A percentile compares a stretch with the other conserved stretches of the same genome.
Evolutionary conservation across 1,140 invertebrate species (phyloP).

Genomic region (Drosophila albomicans): DNA sequence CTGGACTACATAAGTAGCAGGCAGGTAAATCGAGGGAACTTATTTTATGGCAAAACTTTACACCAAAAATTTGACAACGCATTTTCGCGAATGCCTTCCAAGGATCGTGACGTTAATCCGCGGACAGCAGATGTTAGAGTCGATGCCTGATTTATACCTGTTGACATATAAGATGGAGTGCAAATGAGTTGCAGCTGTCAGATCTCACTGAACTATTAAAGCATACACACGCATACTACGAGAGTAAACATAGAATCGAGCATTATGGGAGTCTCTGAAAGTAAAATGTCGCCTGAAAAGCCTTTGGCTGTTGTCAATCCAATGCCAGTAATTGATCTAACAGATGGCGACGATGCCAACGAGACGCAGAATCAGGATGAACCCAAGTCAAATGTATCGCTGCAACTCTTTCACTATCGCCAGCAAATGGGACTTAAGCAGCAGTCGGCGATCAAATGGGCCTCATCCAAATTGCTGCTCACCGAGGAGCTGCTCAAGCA

Average conservation of each 20-base stretch:
- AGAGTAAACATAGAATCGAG: not conserved
- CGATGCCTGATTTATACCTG: not conserved
- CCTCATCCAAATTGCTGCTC: conserved; percentile 64
- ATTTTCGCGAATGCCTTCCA: not conserved
- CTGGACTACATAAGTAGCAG: not conserved
- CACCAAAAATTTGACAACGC: not conserved
- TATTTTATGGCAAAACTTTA: conserved; percentile 1
- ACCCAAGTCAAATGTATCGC: conserved; percentile 36
- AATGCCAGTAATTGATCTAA: not conserved
- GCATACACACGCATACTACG: conserved; percentile 9
- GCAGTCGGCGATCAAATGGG: conserved; percentile 70
- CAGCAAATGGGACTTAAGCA: conserved; percentile 64
- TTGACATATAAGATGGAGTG: conserved; percentile 48
- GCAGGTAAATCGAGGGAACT: not conserved
- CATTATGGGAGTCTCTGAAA: conserved; percentile 63
- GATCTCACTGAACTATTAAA: conserved; percentile 38
- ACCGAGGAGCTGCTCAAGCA: conserved; percentile 72
- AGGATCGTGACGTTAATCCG: not conserved
- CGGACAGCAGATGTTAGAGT: not conserved
- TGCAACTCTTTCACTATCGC: conserved; percentile 65
- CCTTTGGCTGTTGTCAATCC: conserved; percentile 25
- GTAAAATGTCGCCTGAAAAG: conserved; percentile 37
- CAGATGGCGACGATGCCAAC: not conserved
- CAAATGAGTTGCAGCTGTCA: conserved; percentile 54
- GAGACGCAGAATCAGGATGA: conserved; percentile 3